phyloP scores from a whole-genome alignment of 2,797 vertebrate species.

The Rallus crepitans region DNA sequence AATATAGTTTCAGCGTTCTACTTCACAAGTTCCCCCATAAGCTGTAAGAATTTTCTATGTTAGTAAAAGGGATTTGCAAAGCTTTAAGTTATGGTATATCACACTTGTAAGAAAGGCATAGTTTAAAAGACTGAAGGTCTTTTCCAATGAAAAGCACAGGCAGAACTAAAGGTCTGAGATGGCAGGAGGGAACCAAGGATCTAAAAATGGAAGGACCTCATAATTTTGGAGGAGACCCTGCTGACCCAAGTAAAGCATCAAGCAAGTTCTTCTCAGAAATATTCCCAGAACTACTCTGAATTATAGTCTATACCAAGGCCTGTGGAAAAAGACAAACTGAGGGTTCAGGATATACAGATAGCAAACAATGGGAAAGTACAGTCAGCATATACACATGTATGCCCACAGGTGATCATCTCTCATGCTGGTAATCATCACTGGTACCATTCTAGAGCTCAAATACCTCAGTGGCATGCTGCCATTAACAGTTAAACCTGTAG shows the following conservation, averaged over 20 bases:
- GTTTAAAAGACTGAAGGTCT: background rate
- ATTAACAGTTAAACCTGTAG: background rate
- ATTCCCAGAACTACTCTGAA: background rate
- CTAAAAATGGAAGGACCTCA: background rate
- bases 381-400: background rate
- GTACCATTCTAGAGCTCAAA: background rate
- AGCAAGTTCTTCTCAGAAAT: background rate
- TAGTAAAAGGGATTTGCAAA: background rate
- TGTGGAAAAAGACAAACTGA: background rate
- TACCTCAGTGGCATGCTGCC: fast-evolving
- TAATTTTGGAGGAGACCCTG: background rate
- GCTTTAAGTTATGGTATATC: background rate
- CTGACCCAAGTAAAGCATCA: background rate
- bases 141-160: background rate
- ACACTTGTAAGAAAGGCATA: background rate
- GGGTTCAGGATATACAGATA: background rate
- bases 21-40: background rate
- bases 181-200: background rate
- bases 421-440: background rate
- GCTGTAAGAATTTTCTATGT: background rate
- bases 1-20: background rate
- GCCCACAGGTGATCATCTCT: background rate
- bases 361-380: background rate
- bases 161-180: background rate
- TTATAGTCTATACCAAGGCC: background rate